A percentile compares a stretch with the other conserved stretches of the same genome.
Evolutionary conservation across 2,797 vertebrate genomes (phyloP).

Genomic region (Heterohyrax brucei): DNA sequence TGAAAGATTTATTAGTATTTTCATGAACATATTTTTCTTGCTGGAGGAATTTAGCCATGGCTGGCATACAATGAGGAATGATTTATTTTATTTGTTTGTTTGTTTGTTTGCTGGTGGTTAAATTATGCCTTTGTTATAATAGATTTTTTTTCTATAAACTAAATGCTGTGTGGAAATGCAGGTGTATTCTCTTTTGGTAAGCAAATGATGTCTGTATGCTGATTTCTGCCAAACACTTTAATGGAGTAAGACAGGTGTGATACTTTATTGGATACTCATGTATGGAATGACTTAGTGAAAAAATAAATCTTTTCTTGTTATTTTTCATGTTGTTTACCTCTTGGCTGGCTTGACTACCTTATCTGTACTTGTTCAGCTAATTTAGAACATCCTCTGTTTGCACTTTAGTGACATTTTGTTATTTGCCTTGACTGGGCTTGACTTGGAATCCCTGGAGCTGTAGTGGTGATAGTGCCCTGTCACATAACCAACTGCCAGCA

Average conservation of each 20-base stretch:
- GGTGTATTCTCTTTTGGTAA: slow-evolving; percentile 16
- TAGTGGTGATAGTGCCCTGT: no score
- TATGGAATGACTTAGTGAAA: neutral
- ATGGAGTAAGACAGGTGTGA: neutral
- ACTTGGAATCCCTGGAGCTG: neutral
- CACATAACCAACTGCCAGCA: no score
- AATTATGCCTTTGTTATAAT: neutral
- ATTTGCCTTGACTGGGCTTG: neutral
- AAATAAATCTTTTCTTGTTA: slow-evolving; percentile 3
- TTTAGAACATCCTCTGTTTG: slow-evolving; percentile 26
- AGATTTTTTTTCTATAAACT: neutral
- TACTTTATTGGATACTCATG: neutral
- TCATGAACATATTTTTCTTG: neutral
- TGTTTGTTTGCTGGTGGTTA: neutral
- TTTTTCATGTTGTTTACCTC: slow-evolving; percentile 5
- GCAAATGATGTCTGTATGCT: slow-evolving; percentile 7
- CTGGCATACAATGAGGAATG: neutral
- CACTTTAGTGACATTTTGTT: slow-evolving; percentile 19
- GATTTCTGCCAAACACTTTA: slow-evolving; percentile 27
- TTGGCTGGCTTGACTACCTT: neutral
- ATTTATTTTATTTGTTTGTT: neutral
- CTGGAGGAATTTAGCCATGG: neutral
- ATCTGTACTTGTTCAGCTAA: slow-evolving; percentile 23
- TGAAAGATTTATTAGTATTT: slow-evolving; percentile 56
- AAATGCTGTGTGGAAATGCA: neutral